A percentile compares a stretch with the other conserved stretches of the same genome.
Evolutionary conservation across 2,888 invertebrate genomes (phyloP).

Genomic region (Celastrina argiolus): DNA sequence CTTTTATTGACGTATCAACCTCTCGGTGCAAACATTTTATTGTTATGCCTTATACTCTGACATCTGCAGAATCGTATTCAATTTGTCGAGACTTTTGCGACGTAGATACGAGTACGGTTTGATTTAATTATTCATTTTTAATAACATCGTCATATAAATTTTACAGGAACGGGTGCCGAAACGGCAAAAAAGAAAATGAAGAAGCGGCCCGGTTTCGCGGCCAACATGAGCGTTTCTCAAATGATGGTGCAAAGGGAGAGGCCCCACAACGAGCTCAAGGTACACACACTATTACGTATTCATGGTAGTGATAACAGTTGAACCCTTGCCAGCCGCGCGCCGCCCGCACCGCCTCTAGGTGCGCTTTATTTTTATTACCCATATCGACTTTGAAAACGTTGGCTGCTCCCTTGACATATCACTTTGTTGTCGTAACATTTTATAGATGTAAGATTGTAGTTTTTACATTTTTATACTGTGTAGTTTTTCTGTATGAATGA

Average conservation of each 20-base stretch:
- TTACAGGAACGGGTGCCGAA: conserved; percentile 61
- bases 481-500: neutral
- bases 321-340: conserved; percentile 52
- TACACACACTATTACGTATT: conserved; percentile 45
- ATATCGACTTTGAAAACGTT: conserved; percentile 33
- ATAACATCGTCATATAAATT: conserved; percentile 13
- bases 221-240: conserved; percentile 81
- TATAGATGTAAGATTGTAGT: conserved; percentile 2
- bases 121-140: neutral
- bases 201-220: conserved; percentile 77
- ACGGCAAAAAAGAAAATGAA: conserved; percentile 81
- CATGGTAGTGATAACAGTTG: conserved; percentile 57
- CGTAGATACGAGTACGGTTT: neutral
- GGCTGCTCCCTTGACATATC: conserved; percentile 14
- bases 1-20: conserved; percentile 21
- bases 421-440: conserved; percentile 11
- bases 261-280: conserved; percentile 73
- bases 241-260: conserved; percentile 82
- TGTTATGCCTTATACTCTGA: neutral
- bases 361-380: conserved; percentile 40
- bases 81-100: neutral
- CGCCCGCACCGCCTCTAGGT: conserved; percentile 43
- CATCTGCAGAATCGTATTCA: neutral
- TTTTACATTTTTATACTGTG: neutral
- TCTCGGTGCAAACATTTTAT: conserved; percentile 7